Evolutionary conservation across 2,797 vertebrate genomes (phyloP).

Genomic region (Anguilla megastoma): DNA sequence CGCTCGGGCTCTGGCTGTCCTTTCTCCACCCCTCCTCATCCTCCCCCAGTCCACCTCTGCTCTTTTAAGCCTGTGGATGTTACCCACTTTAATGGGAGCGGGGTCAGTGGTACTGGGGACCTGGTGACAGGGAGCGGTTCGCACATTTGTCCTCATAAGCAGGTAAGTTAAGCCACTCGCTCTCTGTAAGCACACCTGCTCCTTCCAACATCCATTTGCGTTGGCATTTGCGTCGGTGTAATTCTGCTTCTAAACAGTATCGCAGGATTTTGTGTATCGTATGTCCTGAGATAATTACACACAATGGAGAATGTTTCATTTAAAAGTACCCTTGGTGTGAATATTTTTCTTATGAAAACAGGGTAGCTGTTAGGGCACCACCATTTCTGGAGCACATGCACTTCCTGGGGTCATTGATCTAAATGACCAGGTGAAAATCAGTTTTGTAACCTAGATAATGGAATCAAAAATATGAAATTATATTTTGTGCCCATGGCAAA

Average conservation of each 20-base stretch:
- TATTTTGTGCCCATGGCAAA: constrained; percentile 39
- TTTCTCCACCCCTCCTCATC: constrained; percentile 46
- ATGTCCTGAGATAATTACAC: not conserved
- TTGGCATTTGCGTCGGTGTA: not conserved
- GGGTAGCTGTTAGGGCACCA: not conserved
- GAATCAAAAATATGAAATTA: not conserved
- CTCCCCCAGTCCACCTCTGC: constrained; percentile 48
- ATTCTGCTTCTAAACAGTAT: not conserved
- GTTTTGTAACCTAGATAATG: not conserved
- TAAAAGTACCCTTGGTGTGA: not conserved
- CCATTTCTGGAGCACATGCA: not conserved
- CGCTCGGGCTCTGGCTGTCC: constrained; percentile 48
- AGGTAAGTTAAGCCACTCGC: constrained; percentile 64
- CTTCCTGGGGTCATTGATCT: not conserved
- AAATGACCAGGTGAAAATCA: not conserved
- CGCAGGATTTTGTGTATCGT: not conserved
- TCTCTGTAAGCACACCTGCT: not conserved
- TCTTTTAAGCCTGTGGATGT: constrained; percentile 61
- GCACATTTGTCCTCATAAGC: constrained; percentile 68
- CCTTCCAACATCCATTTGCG: not conserved
- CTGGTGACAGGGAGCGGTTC: constrained; percentile 68
- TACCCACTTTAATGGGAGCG: constrained; percentile 69
- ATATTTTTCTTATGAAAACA: not conserved
- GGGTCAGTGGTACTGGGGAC: constrained; percentile 56
- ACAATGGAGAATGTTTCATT: not conserved